These are phyloP conservation scores for Gryon sp. DNA, from an alignment of 1,140 invertebrate species.

Conservation along the genomic window DNA sequence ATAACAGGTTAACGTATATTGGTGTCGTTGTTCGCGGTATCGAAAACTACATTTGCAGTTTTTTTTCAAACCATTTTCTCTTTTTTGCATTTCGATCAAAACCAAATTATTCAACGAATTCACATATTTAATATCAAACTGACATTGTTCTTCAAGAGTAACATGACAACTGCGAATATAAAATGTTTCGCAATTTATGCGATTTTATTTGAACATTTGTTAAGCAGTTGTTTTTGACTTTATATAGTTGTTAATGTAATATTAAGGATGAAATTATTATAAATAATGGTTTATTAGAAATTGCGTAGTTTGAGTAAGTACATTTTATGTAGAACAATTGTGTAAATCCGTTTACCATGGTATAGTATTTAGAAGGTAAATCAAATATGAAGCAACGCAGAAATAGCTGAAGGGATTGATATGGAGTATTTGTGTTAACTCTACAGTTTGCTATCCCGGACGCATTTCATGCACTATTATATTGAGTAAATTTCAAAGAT, in stretches of 20 bases:
- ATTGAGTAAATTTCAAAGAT: slow-evolving; percentile 13
- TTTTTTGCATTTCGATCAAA: slow-evolving; percentile 36
- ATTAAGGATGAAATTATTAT: neutral
- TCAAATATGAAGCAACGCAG: slow-evolving; percentile 28
- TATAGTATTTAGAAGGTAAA: slow-evolving; percentile 17
- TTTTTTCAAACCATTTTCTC: too few relatives aligned
- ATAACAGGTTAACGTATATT: slow-evolving; percentile 77
- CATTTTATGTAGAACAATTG: too few relatives aligned
- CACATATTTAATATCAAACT: slow-evolving; percentile 48
- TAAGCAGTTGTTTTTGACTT: too few relatives aligned
- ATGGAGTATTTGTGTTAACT: slow-evolving; percentile 49
- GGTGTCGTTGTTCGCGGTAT: slow-evolving; percentile 53
- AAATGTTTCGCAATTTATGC: too few relatives aligned
- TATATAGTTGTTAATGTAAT: neutral
- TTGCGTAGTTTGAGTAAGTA: too few relatives aligned
- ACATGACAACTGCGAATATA: neutral
- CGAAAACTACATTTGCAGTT: slow-evolving; percentile 60
- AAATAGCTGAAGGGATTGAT: slow-evolving; percentile 46
- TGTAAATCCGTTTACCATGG: slow-evolving; percentile 5
- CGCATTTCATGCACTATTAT: slow-evolving; percentile 21
- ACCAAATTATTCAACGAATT: slow-evolving; percentile 42
- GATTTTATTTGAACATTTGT: too few relatives aligned
- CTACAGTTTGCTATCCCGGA: slow-evolving; percentile 26
- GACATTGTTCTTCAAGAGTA: slow-evolving; percentile 1
- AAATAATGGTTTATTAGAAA: slow-evolving; percentile 1